Percentiles rank a stretch among this genome's conserved stretches.
Conservation (phyloP, 2,888 invertebrate genomes). For the Zaprionus bogoriensis region DNA sequence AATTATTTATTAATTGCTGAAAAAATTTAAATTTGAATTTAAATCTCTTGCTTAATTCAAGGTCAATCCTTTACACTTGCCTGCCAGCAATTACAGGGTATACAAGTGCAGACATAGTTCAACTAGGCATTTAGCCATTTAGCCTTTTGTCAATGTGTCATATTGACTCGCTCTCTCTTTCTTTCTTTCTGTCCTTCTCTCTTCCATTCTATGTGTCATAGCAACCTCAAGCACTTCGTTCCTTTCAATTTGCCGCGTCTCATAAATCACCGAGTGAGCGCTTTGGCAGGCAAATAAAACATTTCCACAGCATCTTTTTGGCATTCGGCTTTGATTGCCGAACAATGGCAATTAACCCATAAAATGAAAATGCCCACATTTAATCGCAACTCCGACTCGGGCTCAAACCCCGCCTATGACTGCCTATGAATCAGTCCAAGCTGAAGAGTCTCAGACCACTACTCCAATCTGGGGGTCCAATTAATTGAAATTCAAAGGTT, state of each 20-base stretch:
- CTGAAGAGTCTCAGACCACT: too few species aligned
- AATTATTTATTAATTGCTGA: neutral
- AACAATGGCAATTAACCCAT: conserved; percentile 77
- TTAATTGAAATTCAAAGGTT: conserved; percentile 73
- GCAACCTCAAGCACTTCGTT: neutral
- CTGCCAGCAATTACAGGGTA: conserved; percentile 10
- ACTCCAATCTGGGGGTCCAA: too few species aligned
- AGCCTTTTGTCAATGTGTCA: conserved; percentile 68
- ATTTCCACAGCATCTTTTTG: conserved; percentile 48
- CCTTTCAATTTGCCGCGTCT: conserved; percentile 46
- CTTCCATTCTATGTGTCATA: too few species aligned
- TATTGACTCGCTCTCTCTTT: conserved; percentile 19
- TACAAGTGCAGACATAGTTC: conserved; percentile 32
- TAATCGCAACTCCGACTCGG: conserved; percentile 33
- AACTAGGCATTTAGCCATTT: conserved; percentile 66
- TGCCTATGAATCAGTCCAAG: too few species aligned
- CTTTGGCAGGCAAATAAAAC: conserved; percentile 54
- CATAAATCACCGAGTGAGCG: conserved; percentile 55
- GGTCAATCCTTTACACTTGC: neutral
- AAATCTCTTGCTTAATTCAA: neutral
- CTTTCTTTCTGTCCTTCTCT: too few species aligned
- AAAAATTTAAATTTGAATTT: too few species aligned
- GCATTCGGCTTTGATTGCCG: conserved; percentile 64
- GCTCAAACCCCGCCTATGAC: conserved; percentile 8
- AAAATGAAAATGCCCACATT: conserved; percentile 70